Evolutionary conservation across 2,797 vertebrate species (phyloP).

Genomic region (Sebastes hubbsi): DNA sequence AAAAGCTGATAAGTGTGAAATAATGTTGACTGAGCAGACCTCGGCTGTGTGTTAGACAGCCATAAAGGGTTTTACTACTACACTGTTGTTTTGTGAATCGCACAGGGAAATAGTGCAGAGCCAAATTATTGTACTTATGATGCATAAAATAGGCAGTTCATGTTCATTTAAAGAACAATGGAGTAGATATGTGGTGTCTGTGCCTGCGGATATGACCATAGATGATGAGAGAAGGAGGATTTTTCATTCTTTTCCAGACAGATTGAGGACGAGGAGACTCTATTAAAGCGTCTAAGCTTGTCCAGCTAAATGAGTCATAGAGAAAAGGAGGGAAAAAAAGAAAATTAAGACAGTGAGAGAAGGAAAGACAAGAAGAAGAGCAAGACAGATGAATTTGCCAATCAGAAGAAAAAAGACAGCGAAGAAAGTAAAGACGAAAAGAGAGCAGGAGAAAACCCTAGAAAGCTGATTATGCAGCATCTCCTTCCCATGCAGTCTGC

Average conservation of each 20-base stretch:
- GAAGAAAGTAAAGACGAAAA: conserved; percentile 24
- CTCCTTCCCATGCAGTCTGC: conserved; percentile 76
- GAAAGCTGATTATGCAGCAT: conserved; percentile 78
- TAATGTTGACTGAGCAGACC: conserved; percentile 32
- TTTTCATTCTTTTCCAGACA: conserved; percentile 1
- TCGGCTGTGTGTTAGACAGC: conserved; percentile 13
- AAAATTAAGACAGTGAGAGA: background rate
- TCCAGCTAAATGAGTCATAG: conserved; percentile 53
- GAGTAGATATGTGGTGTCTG: background rate
- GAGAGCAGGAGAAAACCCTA: conserved; percentile 66
- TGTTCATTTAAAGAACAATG: background rate
- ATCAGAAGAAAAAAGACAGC: background rate
- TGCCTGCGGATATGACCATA: background rate
- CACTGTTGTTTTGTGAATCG: conserved; percentile 12
- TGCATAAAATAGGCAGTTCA: background rate
- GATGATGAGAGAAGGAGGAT: background rate
- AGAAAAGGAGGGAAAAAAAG: background rate
- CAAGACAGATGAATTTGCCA: conserved; percentile 16
- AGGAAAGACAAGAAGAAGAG: background rate
- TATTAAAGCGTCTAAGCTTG: conserved; percentile 21
- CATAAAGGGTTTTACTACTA: conserved; percentile 10
- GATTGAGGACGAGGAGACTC: conserved; percentile 8
- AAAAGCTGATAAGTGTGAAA: conserved; percentile 60
- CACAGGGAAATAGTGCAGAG: background rate
- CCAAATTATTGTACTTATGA: background rate